Evolutionary conservation across 2,113 vertebrate species (phyloP), one percentile per base, ranked within the genome.

Genomic region (Heterotis niloticus): DNA sequence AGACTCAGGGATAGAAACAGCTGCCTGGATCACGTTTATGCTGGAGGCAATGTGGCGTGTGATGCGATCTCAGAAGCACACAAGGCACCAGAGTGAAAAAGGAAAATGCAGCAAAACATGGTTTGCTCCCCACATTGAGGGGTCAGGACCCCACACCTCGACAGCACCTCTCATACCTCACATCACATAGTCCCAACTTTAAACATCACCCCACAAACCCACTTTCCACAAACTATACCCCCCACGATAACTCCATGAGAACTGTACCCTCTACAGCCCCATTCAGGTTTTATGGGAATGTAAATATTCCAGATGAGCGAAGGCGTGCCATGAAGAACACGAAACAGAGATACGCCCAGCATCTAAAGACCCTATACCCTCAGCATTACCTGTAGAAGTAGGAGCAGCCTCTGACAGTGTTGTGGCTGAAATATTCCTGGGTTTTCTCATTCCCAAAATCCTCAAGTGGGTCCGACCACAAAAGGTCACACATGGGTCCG

Each of bases 391-490:
- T 94, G 90, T 94, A 94, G 85, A 94, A 94, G 86, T 94, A 94
- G 75, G 93, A 94, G 85, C 93, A 94, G 70, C 93, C 93, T 86
- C 93, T 87, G 85, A 94, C 93, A 56, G 93, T 89, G 89, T 94
- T 94, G 89, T 94, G 92, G 86, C 89, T 91, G 88, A 94, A 94
- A 82, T 90, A 94, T 86, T 94, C 93, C 86, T 94, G 93, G 82
- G 90, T 93, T 87, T 93, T 94, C 85, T 94, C 93, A 2, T 93
- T 94, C 78, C 93, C 93, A 81, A 93, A 94, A 76, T 94, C 93
- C 84, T 94, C 93, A 86, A 93, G 85, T 71, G 93, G 93, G 83
- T 94, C 93, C 5, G 93, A 80, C 93, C 93, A 94, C 75, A 94
- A 88, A 81, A 94, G 87, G 86, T 94, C 93, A 83, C 93, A 94